These are phyloP conservation scores for Taxidea taxus DNA, from an alignment of 2,113 vertebrate species.

Conservation along the genomic window DNA sequence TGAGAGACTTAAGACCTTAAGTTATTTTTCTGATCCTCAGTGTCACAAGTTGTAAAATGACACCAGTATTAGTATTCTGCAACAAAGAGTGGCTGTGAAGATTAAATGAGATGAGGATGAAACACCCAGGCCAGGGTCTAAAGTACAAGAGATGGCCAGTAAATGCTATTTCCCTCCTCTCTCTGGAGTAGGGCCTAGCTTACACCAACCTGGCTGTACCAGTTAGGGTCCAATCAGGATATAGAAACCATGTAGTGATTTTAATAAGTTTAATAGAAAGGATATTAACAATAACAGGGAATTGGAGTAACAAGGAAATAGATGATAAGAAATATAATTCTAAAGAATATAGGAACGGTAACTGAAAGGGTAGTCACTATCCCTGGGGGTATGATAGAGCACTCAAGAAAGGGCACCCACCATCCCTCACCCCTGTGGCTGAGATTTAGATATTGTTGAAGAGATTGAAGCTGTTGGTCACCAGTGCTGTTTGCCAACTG, in stretches of 20 bases:
- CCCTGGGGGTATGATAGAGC: background rate
- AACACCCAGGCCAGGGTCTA: background rate
- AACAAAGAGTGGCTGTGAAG: background rate
- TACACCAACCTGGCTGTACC: background rate
- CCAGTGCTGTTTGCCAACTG: background rate
- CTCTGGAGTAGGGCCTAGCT: too few species aligned
- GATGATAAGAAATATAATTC: background rate
- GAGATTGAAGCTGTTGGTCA: background rate
- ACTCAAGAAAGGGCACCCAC: background rate
- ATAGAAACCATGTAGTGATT: background rate
- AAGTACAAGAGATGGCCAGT: background rate
- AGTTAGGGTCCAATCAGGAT: background rate
- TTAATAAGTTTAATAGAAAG: background rate
- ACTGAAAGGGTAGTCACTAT: background rate
- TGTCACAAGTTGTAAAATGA: background rate
- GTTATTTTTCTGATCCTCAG: background rate
- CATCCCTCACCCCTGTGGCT: fast-evolving
- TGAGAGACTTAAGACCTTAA: background rate
- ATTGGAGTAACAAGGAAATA: background rate
- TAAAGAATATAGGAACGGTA: background rate
- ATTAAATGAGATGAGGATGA: background rate
- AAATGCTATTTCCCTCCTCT: background rate
- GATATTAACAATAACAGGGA: background rate
- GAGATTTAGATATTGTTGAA: background rate
- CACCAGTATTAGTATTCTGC: background rate